These are phyloP conservation scores for Micromys minutus DNA, from an alignment of 2,113 vertebrate genomes.

Conservation along the genomic window DNA sequence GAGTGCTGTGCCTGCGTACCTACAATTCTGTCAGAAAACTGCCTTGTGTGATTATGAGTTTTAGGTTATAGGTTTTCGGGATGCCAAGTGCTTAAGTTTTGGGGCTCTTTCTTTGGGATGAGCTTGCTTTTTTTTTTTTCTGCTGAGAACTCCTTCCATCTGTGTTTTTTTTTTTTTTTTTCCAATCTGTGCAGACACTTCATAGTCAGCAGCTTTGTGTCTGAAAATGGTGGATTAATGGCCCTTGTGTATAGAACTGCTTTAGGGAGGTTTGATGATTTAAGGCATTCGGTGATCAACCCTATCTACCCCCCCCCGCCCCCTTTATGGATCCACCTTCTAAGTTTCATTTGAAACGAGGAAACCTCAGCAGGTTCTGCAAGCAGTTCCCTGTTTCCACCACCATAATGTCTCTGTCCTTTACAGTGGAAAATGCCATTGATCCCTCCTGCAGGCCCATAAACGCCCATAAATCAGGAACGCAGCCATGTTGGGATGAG, in stretches of 20 bases:
- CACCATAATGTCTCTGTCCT: not conserved
- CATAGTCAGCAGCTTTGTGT: not conserved
- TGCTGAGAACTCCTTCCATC: not conserved
- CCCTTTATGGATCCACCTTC: not conserved
- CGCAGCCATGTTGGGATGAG: not conserved
- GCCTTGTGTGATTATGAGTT: not conserved
- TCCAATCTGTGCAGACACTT: too few species aligned
- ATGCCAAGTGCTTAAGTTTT: not conserved
- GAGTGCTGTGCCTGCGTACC: not conserved
- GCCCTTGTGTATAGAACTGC: not conserved
- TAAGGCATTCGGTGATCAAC: not conserved
- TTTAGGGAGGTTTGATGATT: not conserved
- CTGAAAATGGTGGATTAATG: not conserved
- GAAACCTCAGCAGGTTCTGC: not conserved
- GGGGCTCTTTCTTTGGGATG: not conserved
- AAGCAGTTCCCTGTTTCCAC: not conserved
- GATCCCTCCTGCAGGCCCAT: not conserved
- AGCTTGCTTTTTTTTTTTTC: not conserved
- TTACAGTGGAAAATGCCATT: not conserved
- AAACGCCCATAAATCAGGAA: not conserved
- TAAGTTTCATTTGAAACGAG: conserved; percentile 2
- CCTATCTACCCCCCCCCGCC: not conserved
- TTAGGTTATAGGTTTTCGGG: not conserved
- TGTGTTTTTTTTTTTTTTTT: not conserved
- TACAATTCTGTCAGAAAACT: not conserved